phyloP scores from a whole-genome alignment of 2,113 vertebrate species.

The Alaudala cheleensis region DNA sequence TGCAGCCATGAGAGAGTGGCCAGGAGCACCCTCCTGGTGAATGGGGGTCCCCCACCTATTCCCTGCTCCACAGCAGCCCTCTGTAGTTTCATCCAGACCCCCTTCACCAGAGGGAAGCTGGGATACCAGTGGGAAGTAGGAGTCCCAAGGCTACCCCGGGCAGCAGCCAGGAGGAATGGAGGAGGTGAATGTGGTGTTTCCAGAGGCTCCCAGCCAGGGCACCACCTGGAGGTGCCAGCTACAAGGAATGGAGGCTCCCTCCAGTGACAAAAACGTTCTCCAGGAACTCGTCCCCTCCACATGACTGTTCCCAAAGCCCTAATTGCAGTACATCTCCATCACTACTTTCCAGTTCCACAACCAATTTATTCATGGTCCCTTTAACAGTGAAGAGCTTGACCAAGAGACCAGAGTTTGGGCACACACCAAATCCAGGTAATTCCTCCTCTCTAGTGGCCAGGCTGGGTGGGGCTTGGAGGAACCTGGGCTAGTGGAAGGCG shows the following conservation, averaged over 20 bases:
- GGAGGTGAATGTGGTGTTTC: rapidly evolving
- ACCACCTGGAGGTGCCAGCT: background rate
- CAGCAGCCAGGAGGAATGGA: rapidly evolving
- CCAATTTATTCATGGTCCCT: background rate
- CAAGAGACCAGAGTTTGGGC: background rate
- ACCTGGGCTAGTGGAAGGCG: background rate
- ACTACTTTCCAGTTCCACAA: rapidly evolving
- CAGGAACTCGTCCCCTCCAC: background rate
- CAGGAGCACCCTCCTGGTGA: rapidly evolving
- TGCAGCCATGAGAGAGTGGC: rapidly evolving
- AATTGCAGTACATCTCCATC: background rate
- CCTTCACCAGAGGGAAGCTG: rapidly evolving
- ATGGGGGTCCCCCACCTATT: rapidly evolving
- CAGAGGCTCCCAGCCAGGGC: background rate
- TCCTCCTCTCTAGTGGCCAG: background rate
- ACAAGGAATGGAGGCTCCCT: background rate
- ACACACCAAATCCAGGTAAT: background rate
- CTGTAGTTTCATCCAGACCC: background rate
- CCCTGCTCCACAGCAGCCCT: background rate
- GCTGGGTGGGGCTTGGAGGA: background rate
- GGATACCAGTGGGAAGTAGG: rapidly evolving
- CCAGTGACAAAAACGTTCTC: background rate
- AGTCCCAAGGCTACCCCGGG: background rate
- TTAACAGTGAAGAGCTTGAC: background rate
- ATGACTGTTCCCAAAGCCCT: background rate